Evolutionary conservation across 1,140 invertebrate genomes (phyloP), one percentile per base, ranked within the genome.

Genomic region (Chlorops oryzae): DNA sequence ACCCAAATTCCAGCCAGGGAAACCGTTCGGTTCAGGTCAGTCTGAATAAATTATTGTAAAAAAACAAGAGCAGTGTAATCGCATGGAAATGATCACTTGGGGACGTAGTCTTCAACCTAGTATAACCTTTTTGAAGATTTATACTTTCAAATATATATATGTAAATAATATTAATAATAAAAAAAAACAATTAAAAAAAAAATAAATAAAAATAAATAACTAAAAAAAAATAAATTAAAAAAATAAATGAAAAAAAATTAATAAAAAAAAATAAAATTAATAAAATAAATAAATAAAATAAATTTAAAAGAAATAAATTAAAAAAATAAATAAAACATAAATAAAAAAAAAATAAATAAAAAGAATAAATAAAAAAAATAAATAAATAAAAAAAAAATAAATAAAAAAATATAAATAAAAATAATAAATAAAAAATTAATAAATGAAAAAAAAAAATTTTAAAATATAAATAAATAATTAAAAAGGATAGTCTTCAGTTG

Each of bases 121-220:
- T n/a, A n/a, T n/a, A n/a, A n/a, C n/a, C 27, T 32, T 32, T n/a
- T 32, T 32, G n/a, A 9, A 13, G 7, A 9, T 32, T 32, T 32
- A 13, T 32, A 13, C 7, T n/a, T 32, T 32, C 7, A 32, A 32
- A 32, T 7, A 32, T 32, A 32, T 32, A 9, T 32, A 9, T n/a
- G 27, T 9, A 32, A 32, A 32, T 7, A 32, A 32, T 9, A 32
- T 32, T 32, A 9, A 32, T n/a, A 32, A 32, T 32, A 9, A 9
- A 9, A 13, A 32, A 32, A 13, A 32, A 32, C 7, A 32, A 32
- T 32, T 32, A 13, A 32, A 32, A 9, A 9, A 32, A 32, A 32
- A 32, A 9, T 32, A 13, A 32, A 13, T 9, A 32, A 32, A 47
- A 47, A 47, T 10, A 38, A n/a, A 38, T 38, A n/a, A n/a, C n/a